Percentiles rank a stretch among this genome's conserved stretches.
phyloP scores from a whole-genome alignment of 2,113 vertebrate species.

The Zosterops hypoxanthus region DNA sequence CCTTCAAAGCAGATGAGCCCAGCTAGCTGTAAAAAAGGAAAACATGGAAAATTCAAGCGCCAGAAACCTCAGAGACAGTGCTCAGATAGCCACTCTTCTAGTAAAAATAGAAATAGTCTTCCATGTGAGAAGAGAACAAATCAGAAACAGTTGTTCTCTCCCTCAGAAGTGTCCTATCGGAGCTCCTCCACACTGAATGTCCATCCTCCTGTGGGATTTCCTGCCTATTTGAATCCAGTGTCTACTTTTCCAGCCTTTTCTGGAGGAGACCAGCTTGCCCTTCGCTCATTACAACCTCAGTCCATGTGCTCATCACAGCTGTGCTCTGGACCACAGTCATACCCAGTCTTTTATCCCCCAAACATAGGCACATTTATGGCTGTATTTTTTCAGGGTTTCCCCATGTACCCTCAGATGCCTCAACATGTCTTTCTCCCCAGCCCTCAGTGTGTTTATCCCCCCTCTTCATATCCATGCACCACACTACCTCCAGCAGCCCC shows the following conservation, averaged over 20 bases:
- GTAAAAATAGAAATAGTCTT: slow-evolving; percentile 23
- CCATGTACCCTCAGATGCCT: slow-evolving; percentile 63
- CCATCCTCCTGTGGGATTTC: slow-evolving; percentile 56
- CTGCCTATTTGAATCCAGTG: slow-evolving; percentile 49
- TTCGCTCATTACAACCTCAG: neutral
- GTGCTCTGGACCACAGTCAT: neutral
- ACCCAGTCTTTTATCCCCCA: slow-evolving; percentile 54
- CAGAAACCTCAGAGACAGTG: slow-evolving; percentile 74
- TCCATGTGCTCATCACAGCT: neutral
- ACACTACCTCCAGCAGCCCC: neutral
- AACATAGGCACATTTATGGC: slow-evolving; percentile 73
- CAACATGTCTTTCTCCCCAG: slow-evolving; percentile 9
- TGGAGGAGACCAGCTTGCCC: neutral
- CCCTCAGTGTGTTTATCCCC: slow-evolving; percentile 25
- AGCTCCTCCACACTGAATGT: slow-evolving; percentile 5
- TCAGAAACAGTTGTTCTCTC: slow-evolving; percentile 53
- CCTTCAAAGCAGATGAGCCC: slow-evolving; percentile 50
- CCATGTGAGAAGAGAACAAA: neutral
- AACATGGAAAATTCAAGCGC: slow-evolving; percentile 73
- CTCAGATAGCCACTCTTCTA: slow-evolving; percentile 60
- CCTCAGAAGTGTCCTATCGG: slow-evolving; percentile 67
- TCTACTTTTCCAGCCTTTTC: slow-evolving; percentile 33
- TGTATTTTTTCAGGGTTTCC: slow-evolving; percentile 77
- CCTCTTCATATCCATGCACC: neutral
- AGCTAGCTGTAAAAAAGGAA: slow-evolving; percentile 72